These are phyloP conservation scores for Pachypanchax playfairii DNA, from an alignment of 2,113 vertebrate species.

Conservation along the genomic window DNA sequence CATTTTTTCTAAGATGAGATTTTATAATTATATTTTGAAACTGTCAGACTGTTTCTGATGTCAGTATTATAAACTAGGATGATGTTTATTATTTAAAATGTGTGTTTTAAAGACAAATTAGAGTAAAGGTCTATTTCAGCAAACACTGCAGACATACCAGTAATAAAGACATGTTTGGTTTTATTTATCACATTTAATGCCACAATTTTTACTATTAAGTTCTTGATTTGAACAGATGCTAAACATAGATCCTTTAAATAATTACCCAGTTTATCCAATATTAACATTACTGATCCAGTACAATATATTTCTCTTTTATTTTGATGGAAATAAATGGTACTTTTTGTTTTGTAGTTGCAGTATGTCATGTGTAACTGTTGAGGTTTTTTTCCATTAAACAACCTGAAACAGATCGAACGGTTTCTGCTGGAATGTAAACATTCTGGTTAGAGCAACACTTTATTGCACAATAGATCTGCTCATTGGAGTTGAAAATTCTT, in stretches of 20 bases:
- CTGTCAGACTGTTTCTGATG: not conserved
- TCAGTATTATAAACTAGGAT: not conserved
- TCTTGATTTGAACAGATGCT: not conserved
- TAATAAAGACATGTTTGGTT: not conserved
- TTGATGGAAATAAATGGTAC: not conserved
- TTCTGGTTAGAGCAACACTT: not conserved
- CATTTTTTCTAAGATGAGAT: no score
- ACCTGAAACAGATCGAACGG: not conserved
- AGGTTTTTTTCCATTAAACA: not conserved
- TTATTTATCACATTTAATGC: not conserved
- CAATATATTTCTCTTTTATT: no score
- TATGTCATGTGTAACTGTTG: not conserved
- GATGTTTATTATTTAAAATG: not conserved
- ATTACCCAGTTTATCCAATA: not conserved
- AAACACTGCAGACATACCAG: not conserved
- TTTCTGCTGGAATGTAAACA: slow-evolving; percentile 14
- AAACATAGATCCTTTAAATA: not conserved
- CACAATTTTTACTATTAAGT: no score
- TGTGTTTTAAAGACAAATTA: not conserved
- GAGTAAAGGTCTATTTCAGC: not conserved
- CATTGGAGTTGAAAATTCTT: not conserved
- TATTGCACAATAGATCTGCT: not conserved
- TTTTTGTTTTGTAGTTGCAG: not conserved
- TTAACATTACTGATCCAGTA: not conserved
- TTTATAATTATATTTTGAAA: no score